Percentiles rank a stretch among this genome's conserved stretches.
Evolutionary conservation across 2,113 vertebrate genomes (phyloP).

Genomic region (Carettochelys insculpta): DNA sequence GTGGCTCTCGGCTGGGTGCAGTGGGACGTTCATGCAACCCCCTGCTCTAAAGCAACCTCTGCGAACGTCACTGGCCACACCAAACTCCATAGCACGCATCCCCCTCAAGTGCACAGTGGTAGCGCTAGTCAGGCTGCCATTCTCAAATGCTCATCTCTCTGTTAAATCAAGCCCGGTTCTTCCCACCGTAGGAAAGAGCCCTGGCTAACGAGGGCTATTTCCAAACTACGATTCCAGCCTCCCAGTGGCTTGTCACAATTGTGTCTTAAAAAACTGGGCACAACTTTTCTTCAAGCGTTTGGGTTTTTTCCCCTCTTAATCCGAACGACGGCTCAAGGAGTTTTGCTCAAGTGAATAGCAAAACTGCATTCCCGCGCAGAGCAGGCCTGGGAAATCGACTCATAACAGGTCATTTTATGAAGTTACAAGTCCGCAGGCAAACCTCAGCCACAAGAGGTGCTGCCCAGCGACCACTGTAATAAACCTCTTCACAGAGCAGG

Average conservation of each 20-base stretch:
- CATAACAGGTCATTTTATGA: not conserved
- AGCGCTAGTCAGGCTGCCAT: not conserved
- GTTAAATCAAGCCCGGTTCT: not conserved
- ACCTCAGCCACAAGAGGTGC: not conserved
- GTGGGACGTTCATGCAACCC: too few species aligned
- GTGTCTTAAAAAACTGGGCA: not conserved
- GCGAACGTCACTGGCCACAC: not conserved
- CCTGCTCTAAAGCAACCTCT: accelerated
- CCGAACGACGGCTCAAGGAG: not conserved
- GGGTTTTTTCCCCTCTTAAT: not conserved
- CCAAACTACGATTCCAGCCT: not conserved
- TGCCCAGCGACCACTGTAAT: not conserved
- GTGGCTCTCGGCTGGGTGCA: too few species aligned
- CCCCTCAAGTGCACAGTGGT: not conserved
- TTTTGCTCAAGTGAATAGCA: not conserved
- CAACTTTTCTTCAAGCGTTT: not conserved
- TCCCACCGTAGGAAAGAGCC: not conserved
- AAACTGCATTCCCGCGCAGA: not conserved
- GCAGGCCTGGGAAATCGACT: not conserved
- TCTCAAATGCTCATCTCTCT: not conserved
- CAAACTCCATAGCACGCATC: not conserved
- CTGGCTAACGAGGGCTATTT: not conserved
- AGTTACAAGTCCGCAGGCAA: not conserved
- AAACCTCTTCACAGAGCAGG: not conserved
- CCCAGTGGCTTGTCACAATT: not conserved